Conservation (phyloP, 2,888 invertebrate species). For the Poecilobothrus nobilitatus region DNA sequence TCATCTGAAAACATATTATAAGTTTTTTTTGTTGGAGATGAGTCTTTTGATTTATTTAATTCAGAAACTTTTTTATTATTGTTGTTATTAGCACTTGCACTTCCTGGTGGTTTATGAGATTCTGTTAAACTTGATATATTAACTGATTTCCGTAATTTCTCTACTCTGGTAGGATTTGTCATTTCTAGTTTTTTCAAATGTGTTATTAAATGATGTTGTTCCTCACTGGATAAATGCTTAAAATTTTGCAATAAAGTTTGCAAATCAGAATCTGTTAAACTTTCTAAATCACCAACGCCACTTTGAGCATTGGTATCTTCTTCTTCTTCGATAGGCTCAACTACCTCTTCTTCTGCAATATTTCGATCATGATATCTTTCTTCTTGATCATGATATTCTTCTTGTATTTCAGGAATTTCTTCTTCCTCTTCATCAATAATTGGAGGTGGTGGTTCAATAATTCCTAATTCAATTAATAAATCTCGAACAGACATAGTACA, state of each 20-base stretch:
- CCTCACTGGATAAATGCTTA: conserved; percentile 69
- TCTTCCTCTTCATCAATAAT: conserved; percentile 32
- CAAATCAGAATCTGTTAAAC: conserved; percentile 69
- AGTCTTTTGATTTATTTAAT: conserved; percentile 12
- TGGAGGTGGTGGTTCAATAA: conserved; percentile 23
- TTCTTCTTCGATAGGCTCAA: conserved; percentile 28
- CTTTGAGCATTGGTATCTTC: conserved; percentile 25
- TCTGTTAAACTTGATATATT: conserved; percentile 45
- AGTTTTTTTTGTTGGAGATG: conserved; percentile 25
- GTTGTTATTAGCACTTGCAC: conserved; percentile 7
- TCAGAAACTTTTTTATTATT: conserved; percentile 15
- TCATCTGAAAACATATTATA: conserved; percentile 26
- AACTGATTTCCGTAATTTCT: conserved; percentile 66
- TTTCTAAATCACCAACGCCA: conserved; percentile 54
- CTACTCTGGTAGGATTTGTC: conserved; percentile 67
- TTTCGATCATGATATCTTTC: not conserved
- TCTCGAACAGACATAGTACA: conserved; percentile 21
- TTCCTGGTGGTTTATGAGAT: conserved; percentile 17
- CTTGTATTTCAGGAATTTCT: conserved; percentile 22
- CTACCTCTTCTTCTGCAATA: conserved; percentile 24
- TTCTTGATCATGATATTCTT: not conserved
- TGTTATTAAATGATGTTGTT: conserved; percentile 72
- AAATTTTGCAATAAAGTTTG: conserved; percentile 73
- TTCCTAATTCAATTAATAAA: conserved; percentile 28
- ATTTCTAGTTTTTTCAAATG: conserved; percentile 74